Base-by-base conservation (phyloP, 2,888 invertebrate species). In the Tetragnatha montana region DNA sequence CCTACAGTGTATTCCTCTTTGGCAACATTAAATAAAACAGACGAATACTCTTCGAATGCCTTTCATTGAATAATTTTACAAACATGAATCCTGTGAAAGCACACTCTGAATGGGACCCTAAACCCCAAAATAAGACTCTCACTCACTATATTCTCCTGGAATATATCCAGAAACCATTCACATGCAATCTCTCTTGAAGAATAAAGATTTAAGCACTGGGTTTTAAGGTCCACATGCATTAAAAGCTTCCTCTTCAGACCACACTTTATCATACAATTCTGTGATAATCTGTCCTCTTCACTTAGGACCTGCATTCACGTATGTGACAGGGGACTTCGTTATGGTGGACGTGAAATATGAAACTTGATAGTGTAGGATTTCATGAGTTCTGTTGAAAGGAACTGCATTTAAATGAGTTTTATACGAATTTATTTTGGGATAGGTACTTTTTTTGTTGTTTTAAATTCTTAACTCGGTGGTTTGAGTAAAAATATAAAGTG, bases 261-360 rank as follows among this genome's bases (percentile, higher is more conserved):
- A 79, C 22, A 21, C 79, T 78, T 74, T 80, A 86, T 86, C 80
- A 86, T 86, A 71, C 86, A 80, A 73, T 86, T 86, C 86, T 60
- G 68, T 86, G 79, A 73, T 86, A 86, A 86, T 86, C 73, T 80
- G 86, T 80, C 47, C 73, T 49, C 73, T 86, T 86, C 86, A 73
- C 73, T 86, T 80, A 86, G 73, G 73, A 71, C n/a, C 74, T 51
- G 51, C 69, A 19, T 84, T 73, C 50, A 35, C 80, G 50, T 21
- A 51, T 35, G 47, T 86, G 80, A 80, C 50, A 79, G 50, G 60
- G 8, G 50, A 50, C 81, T 86, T 80, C 49, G 35, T 49, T 80
- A 22, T n/a, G 19, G 60, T 80, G 73, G 73, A 80, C 79, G 22
- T 80, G 71, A 86, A 86, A 86, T 78, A 80, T 51, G 73, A 71